Conservation (phyloP, 2,113 vertebrate genomes). For the Eretmochelys imbricata region DNA sequence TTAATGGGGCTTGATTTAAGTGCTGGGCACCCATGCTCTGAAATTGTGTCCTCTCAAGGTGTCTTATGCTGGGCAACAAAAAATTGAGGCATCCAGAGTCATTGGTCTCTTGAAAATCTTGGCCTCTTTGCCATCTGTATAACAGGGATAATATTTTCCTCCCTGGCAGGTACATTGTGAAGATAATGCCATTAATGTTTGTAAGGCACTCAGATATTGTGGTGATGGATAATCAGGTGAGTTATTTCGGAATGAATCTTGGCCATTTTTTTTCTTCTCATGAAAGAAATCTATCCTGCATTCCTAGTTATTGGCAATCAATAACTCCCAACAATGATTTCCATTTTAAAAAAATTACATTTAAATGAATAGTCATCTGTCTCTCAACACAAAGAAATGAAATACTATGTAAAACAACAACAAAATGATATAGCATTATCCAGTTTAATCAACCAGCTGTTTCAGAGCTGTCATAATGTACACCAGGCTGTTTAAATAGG, state of each 20-base stretch:
- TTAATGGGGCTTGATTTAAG: background rate
- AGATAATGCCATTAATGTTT: background rate
- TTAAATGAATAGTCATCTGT: constrained; percentile 51
- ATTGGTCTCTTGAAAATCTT: background rate
- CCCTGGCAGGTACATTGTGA: fast-evolving
- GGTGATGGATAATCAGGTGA: constrained; percentile 27
- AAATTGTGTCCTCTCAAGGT: background rate
- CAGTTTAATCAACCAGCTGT: background rate
- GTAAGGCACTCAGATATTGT: background rate
- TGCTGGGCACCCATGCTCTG: background rate
- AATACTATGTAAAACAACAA: constrained; percentile 19
- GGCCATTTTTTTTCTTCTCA: background rate
- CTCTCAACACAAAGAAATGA: constrained; percentile 29
- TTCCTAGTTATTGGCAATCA: constrained; percentile 14
- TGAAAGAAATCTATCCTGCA: background rate
- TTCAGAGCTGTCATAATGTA: background rate
- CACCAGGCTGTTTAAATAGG: background rate
- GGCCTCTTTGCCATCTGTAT: background rate
- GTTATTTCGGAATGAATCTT: background rate
- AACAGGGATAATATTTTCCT: background rate
- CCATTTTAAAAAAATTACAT: background rate
- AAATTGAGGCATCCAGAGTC: background rate
- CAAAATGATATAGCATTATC: background rate
- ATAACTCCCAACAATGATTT: constrained; percentile 16
- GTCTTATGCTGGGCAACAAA: background rate